Evolutionary conservation across 2,888 invertebrate species (phyloP), one percentile per base, ranked within the genome.

Genomic region (Chirona hameri): DNA sequence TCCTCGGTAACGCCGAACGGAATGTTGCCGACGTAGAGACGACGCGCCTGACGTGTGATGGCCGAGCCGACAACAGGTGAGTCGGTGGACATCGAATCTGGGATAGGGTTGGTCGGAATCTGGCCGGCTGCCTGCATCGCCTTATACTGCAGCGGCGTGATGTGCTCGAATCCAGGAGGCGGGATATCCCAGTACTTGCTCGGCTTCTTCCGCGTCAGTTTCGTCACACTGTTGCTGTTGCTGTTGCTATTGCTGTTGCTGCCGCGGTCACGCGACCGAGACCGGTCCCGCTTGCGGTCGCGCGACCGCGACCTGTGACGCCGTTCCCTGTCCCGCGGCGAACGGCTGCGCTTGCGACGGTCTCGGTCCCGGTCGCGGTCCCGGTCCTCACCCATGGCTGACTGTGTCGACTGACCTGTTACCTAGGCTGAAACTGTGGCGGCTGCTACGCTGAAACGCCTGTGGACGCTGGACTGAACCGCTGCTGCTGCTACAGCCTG

Each of bases 171-270:
- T 21, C 99, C 99, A 31, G 95, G 95, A 82, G 99, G 98, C 18
- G 99, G 98, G 10, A 98, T 95, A 92, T 99, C 99, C 99, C 99
- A 99, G 88, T 98, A 99, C 55, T 96, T 89, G n/a, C 96, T 96
- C 69, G 94, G 94, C 89, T 96, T 96, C 86, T 95, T 92, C 85
- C 96, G 91, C 84, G 95, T 91, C 0, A 94, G 94, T 90, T 89
- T 86, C 89, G 90, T 86, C 55, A 65, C 76, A 7, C 48, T 48
- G 48, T 48, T 12, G 9, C 48, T 7, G 48, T 48, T 12, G 48
- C 48, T 7, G 48, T 48, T 12, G 48, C 48, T 48, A 7, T 12
- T 48, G 46, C 10, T 24, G 31, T 18, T 60, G 72, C 31, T 24
- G 60, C 60, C 24, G 24, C 24, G 24, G n/a, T 2, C 29, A 46